A percentile compares a stretch with the other conserved stretches of the same genome.
phyloP scores from a whole-genome alignment of 2,888 invertebrate species.

The Drosophila kuntzei region DNA sequence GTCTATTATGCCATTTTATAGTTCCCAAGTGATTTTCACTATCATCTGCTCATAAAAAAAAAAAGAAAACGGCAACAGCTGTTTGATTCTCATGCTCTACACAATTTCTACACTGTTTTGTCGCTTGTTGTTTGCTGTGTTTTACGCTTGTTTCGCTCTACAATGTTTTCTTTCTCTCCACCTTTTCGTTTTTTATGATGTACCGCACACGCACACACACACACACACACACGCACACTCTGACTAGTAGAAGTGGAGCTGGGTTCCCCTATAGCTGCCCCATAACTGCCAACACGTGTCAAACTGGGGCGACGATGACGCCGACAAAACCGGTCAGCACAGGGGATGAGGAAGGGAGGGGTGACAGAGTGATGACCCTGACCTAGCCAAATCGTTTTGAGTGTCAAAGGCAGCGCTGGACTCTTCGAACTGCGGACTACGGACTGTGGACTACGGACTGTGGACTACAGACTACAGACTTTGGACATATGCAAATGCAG shows the following conservation, averaged over 20 bases:
- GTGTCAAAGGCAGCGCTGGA: slow-evolving; percentile 71
- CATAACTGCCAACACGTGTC: slow-evolving; percentile 78
- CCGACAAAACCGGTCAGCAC: slow-evolving; percentile 33
- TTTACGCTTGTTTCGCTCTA: slow-evolving; percentile 41
- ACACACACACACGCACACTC: not conserved
- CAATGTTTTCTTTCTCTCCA: slow-evolving; percentile 33
- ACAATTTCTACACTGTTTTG: slow-evolving; percentile 34
- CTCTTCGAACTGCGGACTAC: slow-evolving; percentile 25
- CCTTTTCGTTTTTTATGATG: slow-evolving; percentile 61
- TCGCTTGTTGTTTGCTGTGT: slow-evolving; percentile 38
- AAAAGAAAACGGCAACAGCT: slow-evolving; percentile 41
- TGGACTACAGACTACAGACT: slow-evolving; percentile 27
- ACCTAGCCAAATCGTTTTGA: slow-evolving; percentile 75
- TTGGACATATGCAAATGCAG: slow-evolving; percentile 71
- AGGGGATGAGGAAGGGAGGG: not conserved
- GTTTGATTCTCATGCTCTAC: slow-evolving; percentile 44
- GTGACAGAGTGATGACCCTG: slow-evolving; percentile 62
- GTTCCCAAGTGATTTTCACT: slow-evolving; percentile 15
- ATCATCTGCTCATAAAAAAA: slow-evolving; percentile 11
- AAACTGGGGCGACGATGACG: slow-evolving; percentile 61
- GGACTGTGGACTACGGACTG: slow-evolving; percentile 15
- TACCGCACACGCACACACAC: slow-evolving; percentile 31
- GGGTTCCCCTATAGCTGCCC: slow-evolving; percentile 29
- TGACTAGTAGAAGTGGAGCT: not conserved
- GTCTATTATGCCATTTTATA: slow-evolving; percentile 17